phyloP scores from a whole-genome alignment of 30 jellyfish, hydroid and myxozoan species.

The Hydractinia symbiolongicarpus region DNA sequence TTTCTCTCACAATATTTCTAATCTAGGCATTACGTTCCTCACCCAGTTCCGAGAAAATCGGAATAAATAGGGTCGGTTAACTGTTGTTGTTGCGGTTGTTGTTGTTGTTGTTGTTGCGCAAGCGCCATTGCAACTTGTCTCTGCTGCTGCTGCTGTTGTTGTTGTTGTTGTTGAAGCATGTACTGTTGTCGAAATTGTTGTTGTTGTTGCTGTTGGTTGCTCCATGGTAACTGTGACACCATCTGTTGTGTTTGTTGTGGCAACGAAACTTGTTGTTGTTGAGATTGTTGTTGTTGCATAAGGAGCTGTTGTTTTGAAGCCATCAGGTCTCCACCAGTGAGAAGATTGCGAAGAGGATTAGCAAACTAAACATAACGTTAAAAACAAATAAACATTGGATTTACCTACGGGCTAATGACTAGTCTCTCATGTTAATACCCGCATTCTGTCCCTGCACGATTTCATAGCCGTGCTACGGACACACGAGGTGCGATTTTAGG shows the following conservation, averaged over 20 bases:
- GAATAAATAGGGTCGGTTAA: neutral
- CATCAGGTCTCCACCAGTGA: too few relatives aligned
- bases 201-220: neutral
- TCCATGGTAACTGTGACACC: neutral
- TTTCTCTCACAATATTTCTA: too few relatives aligned
- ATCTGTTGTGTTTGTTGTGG: constrained; percentile 1
- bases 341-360: too few relatives aligned
- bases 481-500: too few relatives aligned
- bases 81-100: neutral
- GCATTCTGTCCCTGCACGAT: too few relatives aligned
- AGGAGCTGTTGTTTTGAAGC: too few relatives aligned
- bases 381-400: too few relatives aligned
- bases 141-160: neutral
- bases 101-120: constrained; percentile 9
- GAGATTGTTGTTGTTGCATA: neutral
- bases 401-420: too few relatives aligned
- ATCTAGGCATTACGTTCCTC: neutral
- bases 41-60: constrained; percentile 9
- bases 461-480: too few relatives aligned
- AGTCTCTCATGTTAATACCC: too few relatives aligned
- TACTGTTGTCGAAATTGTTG: neutral
- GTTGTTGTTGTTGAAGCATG: constrained; percentile 13
- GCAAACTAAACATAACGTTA: too few relatives aligned
- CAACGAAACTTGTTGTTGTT: neutral
- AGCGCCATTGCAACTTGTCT: constrained; percentile 14